Evolutionary conservation across 2,888 invertebrate species (phyloP).

Genomic region (Drosophila koepferae): DNA sequence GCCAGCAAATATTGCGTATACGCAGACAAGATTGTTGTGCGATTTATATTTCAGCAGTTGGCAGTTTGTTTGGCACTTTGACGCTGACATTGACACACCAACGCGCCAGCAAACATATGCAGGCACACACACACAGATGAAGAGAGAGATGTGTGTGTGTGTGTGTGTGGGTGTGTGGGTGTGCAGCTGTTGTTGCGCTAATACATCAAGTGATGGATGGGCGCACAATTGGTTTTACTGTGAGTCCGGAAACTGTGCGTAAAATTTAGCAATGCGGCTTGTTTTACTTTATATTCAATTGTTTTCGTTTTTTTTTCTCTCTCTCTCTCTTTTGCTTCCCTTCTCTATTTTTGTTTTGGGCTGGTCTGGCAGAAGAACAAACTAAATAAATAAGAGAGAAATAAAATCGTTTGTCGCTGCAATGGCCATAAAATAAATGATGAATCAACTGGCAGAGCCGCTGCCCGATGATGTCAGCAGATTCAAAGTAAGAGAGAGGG

Average conservation of each 20-base stretch:
- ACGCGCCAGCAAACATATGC: conserved; percentile 20
- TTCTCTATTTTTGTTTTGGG: neutral
- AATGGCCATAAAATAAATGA: conserved; percentile 46
- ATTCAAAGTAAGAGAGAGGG: neutral
- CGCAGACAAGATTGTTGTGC: conserved; percentile 55
- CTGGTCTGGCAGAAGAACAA: conserved; percentile 33
- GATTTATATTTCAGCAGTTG: conserved; percentile 52
- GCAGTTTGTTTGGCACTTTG: conserved; percentile 55
- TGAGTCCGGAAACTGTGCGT: conserved; percentile 56
- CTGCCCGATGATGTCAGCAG: conserved; percentile 6
- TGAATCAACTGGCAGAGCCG: conserved; percentile 17
- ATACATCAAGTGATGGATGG: conserved; percentile 55
- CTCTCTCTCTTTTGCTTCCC: no score
- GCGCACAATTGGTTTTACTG: conserved; percentile 43
- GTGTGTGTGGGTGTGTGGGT: neutral
- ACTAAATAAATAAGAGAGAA: conserved; percentile 38
- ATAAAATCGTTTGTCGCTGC: conserved; percentile 41
- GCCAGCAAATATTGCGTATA: conserved; percentile 53
- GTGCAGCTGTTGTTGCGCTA: conserved; percentile 25
- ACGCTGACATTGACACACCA: conserved; percentile 54
- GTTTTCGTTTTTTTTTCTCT: conserved; percentile 20
- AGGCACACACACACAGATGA: neutral
- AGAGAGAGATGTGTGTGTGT: neutral
- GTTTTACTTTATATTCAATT: conserved; percentile 58
- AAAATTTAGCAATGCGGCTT: conserved; percentile 49